Percentiles rank a stretch among this genome's conserved stretches.
Conservation (phyloP, 2,113 vertebrate genomes). For the Toxostoma redivivum region DNA sequence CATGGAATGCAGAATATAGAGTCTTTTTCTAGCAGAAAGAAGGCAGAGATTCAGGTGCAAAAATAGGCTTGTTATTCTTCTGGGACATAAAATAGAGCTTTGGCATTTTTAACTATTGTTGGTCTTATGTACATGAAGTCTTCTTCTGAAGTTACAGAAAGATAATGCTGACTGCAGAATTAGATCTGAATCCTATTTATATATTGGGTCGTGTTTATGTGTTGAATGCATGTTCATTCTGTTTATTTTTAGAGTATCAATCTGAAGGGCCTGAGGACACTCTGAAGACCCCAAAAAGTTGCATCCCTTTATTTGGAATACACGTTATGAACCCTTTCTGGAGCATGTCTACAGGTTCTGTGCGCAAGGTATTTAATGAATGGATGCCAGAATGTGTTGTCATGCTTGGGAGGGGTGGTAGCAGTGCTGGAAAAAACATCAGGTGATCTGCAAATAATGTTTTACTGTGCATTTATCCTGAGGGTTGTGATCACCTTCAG, state of each 20-base stretch:
- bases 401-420: neutral
- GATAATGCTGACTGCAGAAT: neutral
- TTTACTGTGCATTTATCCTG: neutral
- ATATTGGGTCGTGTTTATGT: neutral
- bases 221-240: neutral
- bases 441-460: neutral
- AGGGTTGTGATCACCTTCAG: neutral
- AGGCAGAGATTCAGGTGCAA: fast-evolving
- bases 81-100: neutral
- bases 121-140: neutral
- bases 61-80: neutral
- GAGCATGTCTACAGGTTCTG: constrained; percentile 93
- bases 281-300: constrained; percentile 58
- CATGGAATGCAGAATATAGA: neutral
- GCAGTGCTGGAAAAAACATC: neutral
- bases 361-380: constrained; percentile 81
- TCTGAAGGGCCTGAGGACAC: constrained; percentile 12
- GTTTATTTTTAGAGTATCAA: constrained; percentile 27
- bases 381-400: neutral
- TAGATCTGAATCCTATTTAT: neutral
- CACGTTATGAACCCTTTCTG: constrained; percentile 97
- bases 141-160: neutral
- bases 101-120: neutral
- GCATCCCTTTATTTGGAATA: constrained; percentile 42
- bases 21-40: neutral